A percentile compares a stretch with the other conserved stretches of the same genome.
These are phyloP conservation scores for Corvus hawaiiensis DNA, from an alignment of 2,113 vertebrate species.

Conservation along the genomic window DNA sequence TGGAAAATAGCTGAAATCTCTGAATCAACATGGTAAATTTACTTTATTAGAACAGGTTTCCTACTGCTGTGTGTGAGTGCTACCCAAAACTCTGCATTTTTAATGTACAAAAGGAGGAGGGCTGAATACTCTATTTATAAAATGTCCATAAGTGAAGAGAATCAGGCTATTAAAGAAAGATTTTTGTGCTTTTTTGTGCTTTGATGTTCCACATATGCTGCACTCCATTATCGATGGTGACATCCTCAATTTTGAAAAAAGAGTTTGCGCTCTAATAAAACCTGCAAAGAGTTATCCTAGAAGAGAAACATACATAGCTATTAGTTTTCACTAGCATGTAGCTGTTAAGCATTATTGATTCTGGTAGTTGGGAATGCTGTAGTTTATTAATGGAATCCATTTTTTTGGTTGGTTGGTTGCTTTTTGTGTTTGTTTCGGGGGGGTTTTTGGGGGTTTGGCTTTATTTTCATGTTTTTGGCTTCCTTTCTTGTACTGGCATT, in stretches of 20 bases:
- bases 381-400: background rate
- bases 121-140: background rate
- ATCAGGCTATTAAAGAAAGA: background rate
- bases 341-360: background rate
- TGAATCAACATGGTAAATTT: background rate
- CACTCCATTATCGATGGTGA: background rate
- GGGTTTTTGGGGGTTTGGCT: background rate
- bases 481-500: background rate
- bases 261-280: background rate
- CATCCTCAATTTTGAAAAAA: background rate
- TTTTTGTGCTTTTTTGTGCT: background rate
- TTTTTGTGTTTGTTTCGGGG: background rate
- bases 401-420: background rate
- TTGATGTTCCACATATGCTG: background rate
- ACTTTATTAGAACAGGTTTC: background rate
- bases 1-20: background rate
- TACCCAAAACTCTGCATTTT: background rate
- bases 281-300: background rate
- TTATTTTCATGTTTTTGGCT: background rate
- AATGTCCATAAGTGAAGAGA: background rate
- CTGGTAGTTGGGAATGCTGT: background rate
- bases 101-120: background rate
- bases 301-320: background rate
- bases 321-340: background rate
- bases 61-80: background rate